Percentiles rank a stretch among this genome's conserved stretches.
These are phyloP conservation scores for Colostygia pectinataria DNA, from an alignment of 2,888 invertebrate species.

Conservation along the genomic window DNA sequence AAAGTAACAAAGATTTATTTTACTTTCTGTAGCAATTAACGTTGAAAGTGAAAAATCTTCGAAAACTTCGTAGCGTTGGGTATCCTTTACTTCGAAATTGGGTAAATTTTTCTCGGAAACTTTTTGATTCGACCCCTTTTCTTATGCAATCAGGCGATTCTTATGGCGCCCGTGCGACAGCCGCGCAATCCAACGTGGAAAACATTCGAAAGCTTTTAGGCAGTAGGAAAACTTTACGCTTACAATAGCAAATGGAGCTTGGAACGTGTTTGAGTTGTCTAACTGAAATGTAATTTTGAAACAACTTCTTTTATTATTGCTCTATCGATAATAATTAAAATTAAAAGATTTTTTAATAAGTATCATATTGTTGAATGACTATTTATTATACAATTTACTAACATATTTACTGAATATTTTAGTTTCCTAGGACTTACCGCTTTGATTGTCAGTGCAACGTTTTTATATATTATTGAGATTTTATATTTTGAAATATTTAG, in stretches of 20 bases:
- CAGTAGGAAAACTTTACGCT: conserved; percentile 15
- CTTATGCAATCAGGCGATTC: conserved; percentile 71
- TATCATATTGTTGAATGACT: too few relatives aligned
- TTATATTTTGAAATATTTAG: too few relatives aligned
- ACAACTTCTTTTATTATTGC: too few relatives aligned
- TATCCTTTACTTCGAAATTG: conserved; percentile 72
- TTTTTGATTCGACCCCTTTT: conserved; percentile 78
- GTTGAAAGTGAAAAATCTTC: conserved; percentile 81
- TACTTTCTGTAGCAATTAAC: conserved; percentile 78
- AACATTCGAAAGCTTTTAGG: conserved; percentile 23
- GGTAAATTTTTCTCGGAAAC: conserved; percentile 78
- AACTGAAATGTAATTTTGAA: not conserved
- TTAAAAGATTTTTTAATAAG: too few relatives aligned
- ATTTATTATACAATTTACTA: too few relatives aligned
- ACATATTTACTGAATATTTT: too few relatives aligned
- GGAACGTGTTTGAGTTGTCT: not conserved
- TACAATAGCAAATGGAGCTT: not conserved
- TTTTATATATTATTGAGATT: too few relatives aligned
- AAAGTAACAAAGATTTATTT: conserved; percentile 77
- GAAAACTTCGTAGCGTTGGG: conserved; percentile 60
- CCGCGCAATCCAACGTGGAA: conserved; percentile 41
- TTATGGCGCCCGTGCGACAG: conserved; percentile 51
- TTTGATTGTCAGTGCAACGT: too few relatives aligned
- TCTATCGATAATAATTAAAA: too few relatives aligned
- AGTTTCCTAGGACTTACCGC: too few relatives aligned